Base-by-base conservation (phyloP, 2,113 vertebrate genomes). In the Synodontis membranacea region DNA sequence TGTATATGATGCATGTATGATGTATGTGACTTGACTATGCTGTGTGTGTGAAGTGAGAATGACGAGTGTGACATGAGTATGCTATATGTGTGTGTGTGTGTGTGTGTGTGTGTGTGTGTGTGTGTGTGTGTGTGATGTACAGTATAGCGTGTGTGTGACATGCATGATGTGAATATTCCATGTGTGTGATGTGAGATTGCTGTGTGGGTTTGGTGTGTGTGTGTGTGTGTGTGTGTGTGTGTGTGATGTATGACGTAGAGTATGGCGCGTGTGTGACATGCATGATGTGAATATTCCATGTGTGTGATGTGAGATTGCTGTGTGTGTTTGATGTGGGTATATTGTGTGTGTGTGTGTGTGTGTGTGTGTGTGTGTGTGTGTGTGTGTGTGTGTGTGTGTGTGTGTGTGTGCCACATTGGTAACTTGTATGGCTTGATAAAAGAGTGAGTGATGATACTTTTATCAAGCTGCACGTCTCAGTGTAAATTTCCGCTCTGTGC, bases 391-490 rank as follows among this genome's bases (percentile, higher is more conserved):
- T 25, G 60, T 62, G 10, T 62, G 25, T 62, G 28, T 62, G 58
- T n/a, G 52, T 54, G 52, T 5, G 52, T 28, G 25, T 10, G 58
- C 1, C 21, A 23, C 28, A 25, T 60, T n/a, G n/a, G n/a, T n/a
- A n/a, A n/a, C n/a, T n/a, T n/a, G n/a, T n/a, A n/a, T n/a, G n/a
- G n/a, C n/a, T n/a, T n/a, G n/a, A n/a, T n/a, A n/a, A n/a, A n/a
- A n/a, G 28, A 31, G 60, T 64, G 60, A 64, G 14, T 64, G 31
- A 64, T 31, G 12, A 34, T 19, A 31, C 1, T 17, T 68, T 68
- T 17, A 19, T 31, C 34, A 3, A 1, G 37, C 14, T 12, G 0
- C 28, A 64, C 10, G 5, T 0, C 31, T 17, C 5, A 0, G 0
- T 68, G 12, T 68, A 19, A 34, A 15, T 37, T 17, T 7, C 15